Evolutionary conservation across 2,888 invertebrate genomes (phyloP), one percentile per base, ranked within the genome.

Genomic region (Lathronympha strigana): DNA sequence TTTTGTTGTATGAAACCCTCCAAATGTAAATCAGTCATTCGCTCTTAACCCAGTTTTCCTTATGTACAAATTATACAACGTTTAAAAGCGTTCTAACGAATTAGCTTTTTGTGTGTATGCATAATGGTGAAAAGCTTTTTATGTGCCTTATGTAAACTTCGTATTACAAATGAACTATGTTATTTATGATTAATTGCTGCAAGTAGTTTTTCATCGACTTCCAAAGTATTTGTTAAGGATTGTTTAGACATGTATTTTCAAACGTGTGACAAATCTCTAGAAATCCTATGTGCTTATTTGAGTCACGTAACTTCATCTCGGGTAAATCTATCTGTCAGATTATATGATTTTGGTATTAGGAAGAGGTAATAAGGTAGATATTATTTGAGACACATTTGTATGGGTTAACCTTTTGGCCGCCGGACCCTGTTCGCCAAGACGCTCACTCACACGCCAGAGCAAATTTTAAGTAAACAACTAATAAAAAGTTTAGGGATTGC

Each of bases 51-150:
- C 1, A 19, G 6, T 19, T 9, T 43, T 43, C 3, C 36, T 19
- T 19, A 31, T 31, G 31, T 31, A 31, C 31, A 8, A 8, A 31
- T 38, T 5, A 2, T 19, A 2, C 1, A 36, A 36, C 17, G 9
- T 43, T 43, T 0, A 17, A 19, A 43, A 43, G 6, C 17, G 8
- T 6, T 21, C n/a, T n/a, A 23, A 23, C 45, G 13, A 19, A 13
- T 45, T 21, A 45, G 21, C 21, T 45, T 45, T 45, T 45, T 45
- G 11, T 23, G 21, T 21, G 45, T 43, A 45, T 45, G 21, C 13
- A 45, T 45, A 45, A 45, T 45, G 4, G 1, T 17, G 11, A 45
- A 45, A 21, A 45, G 8, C 21, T 45, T 45, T 45, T 45, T 45
- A 23, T 23, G 21, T 11, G 21, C 13, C 13, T 45, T 45, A 45